Percentiles rank a stretch among this genome's conserved stretches.
Evolutionary conservation across 2,113 vertebrate species (phyloP).

Genomic region (Pyxicephalus adspersus): DNA sequence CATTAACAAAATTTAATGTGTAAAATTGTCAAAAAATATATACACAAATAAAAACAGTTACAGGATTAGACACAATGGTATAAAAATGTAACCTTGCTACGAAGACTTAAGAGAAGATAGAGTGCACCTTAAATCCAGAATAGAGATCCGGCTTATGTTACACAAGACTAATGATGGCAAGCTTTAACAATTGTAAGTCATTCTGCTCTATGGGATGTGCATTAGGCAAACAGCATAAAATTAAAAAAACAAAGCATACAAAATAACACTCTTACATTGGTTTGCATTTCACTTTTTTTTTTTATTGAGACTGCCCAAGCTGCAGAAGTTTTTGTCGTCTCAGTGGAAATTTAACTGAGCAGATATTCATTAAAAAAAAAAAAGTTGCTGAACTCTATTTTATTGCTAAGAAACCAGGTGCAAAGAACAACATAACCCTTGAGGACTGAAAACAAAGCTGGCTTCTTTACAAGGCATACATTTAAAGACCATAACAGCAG

Average conservation of each 20-base stretch:
- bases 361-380: conserved; percentile 95
- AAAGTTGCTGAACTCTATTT: conserved; percentile 86
- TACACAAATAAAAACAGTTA: conserved; percentile 53
- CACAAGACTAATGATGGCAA: conserved; percentile 19
- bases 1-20: conserved; percentile 54
- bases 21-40: conserved; percentile 53
- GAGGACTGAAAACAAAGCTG: conserved; percentile 82
- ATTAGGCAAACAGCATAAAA: conserved; percentile 30
- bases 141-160: conserved; percentile 23
- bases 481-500: background rate
- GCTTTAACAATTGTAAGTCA: conserved; percentile 25
- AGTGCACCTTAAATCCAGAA: conserved; percentile 19
- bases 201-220: conserved; percentile 25
- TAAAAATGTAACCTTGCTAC: conserved; percentile 49
- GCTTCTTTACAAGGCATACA: conserved; percentile 14
- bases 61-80: conserved; percentile 49
- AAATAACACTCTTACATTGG: conserved; percentile 61
- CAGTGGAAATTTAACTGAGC: conserved; percentile 91
- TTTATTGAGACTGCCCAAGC: conserved; percentile 90
- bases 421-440: conserved; percentile 88
- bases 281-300: conserved; percentile 89
- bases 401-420: conserved; percentile 98
- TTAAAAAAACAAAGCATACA: background rate
- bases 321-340: conserved; percentile 80
- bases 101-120: conserved; percentile 25